Base-by-base conservation (phyloP, 2,888 invertebrate species). In the Nephrotoma guestfalica region DNA sequence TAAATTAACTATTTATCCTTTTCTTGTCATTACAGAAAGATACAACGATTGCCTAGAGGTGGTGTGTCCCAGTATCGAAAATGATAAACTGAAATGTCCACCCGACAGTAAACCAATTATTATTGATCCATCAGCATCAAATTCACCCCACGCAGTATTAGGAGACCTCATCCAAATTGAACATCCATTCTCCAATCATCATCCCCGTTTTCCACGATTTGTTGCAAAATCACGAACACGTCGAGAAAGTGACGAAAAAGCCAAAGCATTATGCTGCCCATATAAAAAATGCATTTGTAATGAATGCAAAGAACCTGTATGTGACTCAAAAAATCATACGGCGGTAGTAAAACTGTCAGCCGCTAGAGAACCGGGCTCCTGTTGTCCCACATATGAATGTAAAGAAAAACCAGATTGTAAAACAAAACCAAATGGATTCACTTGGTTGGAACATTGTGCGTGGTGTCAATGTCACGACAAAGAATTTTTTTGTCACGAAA, bases 321-420 rank as follows among this genome's bases (percentile, higher is more conserved):
- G 71, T 30, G 71, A 71, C 3, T 71, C 30, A 30, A 71, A 71
- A 71, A 71, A 71, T 71, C 71, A 71, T 30, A 71, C 71, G 71
- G 71, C 71, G 9, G 30, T 71, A 30, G 11, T 71, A 30, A 71
- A 71, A 71, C 2, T 9, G n/a, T 13, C 13, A 42, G 85, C 86
- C n/a, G 45, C 40, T 71, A 86, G 51, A 11, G 83, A 84, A 41
- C 88, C 88, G 18, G 87, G 86, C 40, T 91, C 92, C 88, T 92
- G 92, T 87, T 90, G 90, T 86, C 92, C 92, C 5, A 91, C 91
- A 5, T 90, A 90, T 88, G 89, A 90, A 47, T 89, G 90, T 84
- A 92, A 92, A 89, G 90, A 91, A 0, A 88, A 90, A 41, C 89
- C 85, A 6, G 40, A 86, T 43, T 86, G 86, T 83, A 30, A 4